A percentile compares a stretch with the other conserved stretches of the same genome.
These are phyloP conservation scores for Sebastes ruberrimus DNA, from an alignment of 2,797 vertebrate species.

Conservation along the genomic window DNA sequence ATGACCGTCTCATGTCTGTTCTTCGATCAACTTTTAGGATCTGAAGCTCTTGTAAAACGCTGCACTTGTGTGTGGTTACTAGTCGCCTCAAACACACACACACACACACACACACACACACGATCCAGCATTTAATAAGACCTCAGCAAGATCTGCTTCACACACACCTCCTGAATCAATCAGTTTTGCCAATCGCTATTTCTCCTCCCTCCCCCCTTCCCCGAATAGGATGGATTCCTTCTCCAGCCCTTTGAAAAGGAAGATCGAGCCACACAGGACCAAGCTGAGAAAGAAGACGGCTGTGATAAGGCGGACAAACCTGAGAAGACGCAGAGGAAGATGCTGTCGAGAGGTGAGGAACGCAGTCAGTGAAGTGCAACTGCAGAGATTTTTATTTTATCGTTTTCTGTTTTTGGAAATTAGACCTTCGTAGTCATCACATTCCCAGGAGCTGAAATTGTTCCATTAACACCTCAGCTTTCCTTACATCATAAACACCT, in stretches of 20 bases:
- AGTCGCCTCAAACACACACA: too few species aligned
- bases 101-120: too few species aligned
- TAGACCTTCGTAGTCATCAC: not conserved
- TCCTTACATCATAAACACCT: constrained; percentile 47
- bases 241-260: constrained; percentile 67
- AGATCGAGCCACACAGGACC: constrained; percentile 58
- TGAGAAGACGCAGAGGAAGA: constrained; percentile 62
- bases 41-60: constrained; percentile 8
- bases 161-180: not conserved
- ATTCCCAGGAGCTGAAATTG: constrained; percentile 24
- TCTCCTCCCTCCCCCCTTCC: not conserved
- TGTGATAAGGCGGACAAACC: constrained; percentile 68
- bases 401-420: not conserved
- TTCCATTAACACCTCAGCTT: constrained; percentile 39
- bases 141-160: not conserved
- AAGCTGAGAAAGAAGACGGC: constrained; percentile 64
- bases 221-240: constrained; percentile 66
- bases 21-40: constrained; percentile 3
- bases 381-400: not conserved
- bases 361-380: not conserved
- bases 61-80: not conserved
- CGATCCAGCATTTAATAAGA: not conserved
- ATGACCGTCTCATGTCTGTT: constrained; percentile 23
- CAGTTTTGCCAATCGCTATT: not conserved
- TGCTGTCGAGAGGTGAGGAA: constrained; percentile 74